These are phyloP conservation scores for Phallusia fumigata DNA, from an alignment of 23 tunicate species.

Conservation along the genomic window DNA sequence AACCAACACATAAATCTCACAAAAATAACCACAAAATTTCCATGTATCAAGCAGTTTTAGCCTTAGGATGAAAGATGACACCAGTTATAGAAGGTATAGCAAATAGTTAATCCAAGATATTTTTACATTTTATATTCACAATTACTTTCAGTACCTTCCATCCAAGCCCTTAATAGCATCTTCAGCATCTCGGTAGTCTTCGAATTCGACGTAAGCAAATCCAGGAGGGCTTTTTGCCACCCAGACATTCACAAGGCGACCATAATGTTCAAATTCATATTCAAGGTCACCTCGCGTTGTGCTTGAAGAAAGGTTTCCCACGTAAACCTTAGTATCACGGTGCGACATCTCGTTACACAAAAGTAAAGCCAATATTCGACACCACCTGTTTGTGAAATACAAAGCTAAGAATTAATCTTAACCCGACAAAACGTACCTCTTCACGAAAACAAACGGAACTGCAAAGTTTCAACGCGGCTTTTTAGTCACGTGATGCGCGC, in stretches of 20 bases:
- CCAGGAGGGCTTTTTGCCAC: slow-evolving; percentile 91
- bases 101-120: no score
- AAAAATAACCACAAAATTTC: no score
- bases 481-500: background rate
- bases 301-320: slow-evolving; percentile 64
- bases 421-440: background rate
- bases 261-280: slow-evolving; percentile 76
- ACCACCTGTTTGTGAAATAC: no score
- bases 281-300: slow-evolving; percentile 59
- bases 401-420: background rate
- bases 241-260: slow-evolving; percentile 80
- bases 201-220: slow-evolving; percentile 75
- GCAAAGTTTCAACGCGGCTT: background rate
- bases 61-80: no score
- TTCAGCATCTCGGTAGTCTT: slow-evolving; percentile 75
- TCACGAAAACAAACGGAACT: background rate
- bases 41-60: no score
- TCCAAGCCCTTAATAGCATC: slow-evolving; percentile 79
- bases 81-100: no score
- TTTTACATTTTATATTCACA: background rate
- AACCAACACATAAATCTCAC: background rate
- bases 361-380: no score
- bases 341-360: background rate
- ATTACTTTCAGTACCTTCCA: slow-evolving; percentile 48
- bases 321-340: slow-evolving; percentile 56